Conservation (phyloP, 2,113 vertebrate genomes). For the Romanogobio albipinnatus region DNA sequence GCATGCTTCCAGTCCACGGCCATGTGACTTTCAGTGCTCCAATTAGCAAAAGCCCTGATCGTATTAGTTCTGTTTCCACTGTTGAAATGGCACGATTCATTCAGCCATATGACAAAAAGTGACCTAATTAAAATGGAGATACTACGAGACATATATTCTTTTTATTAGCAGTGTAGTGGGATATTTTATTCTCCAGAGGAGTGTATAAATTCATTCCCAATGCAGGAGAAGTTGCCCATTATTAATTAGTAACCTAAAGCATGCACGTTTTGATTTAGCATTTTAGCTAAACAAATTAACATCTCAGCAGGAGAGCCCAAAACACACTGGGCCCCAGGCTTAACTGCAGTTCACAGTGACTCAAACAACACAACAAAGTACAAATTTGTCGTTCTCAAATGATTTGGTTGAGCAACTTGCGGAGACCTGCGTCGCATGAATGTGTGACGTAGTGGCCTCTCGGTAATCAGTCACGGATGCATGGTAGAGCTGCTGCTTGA, state of each 20-base stretch:
- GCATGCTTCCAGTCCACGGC: conserved; percentile 24
- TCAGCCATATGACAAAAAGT: conserved; percentile 48
- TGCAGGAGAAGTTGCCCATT: conserved; percentile 9
- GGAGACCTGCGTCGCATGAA: neutral
- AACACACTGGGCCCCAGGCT: conserved; percentile 26
- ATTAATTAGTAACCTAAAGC: conserved; percentile 52
- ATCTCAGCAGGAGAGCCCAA: conserved; percentile 41
- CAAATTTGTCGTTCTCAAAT: neutral
- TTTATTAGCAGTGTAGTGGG: neutral
- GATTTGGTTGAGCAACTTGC: neutral
- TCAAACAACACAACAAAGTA: conserved; percentile 18
- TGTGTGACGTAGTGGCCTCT: conserved; percentile 12
- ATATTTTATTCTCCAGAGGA: conserved; percentile 22
- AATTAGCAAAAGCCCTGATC: conserved; percentile 55
- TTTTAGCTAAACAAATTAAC: conserved; percentile 52
- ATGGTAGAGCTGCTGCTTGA: conserved; percentile 42
- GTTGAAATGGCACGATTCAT: conserved; percentile 36
- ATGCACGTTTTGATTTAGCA: conserved; percentile 42
- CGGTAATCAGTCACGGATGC: conserved; percentile 36
- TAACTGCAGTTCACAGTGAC: neutral
- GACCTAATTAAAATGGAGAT: conserved; percentile 48
- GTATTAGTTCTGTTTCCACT: conserved; percentile 44
- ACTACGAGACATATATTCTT: conserved; percentile 35
- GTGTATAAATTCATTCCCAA: conserved; percentile 28
- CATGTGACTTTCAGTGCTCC: conserved; percentile 48